These are phyloP conservation scores for Steinernema khuongi DNA, from an alignment of 1,140 invertebrate species.

Conservation along the genomic window DNA sequence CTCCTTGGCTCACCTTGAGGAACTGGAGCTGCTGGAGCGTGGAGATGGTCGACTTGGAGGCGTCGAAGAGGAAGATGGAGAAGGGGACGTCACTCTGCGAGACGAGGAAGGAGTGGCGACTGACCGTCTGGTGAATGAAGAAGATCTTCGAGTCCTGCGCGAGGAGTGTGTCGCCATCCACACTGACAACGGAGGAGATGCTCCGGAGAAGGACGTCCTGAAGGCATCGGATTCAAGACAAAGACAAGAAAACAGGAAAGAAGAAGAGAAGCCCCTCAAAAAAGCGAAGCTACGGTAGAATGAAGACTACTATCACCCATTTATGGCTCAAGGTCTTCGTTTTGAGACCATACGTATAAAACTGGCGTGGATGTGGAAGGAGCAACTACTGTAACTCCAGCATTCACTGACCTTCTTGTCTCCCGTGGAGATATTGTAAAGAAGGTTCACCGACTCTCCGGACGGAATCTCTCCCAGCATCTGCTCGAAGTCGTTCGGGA, in stretches of 20 bases:
- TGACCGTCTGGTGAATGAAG: slow-evolving; percentile 3
- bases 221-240: too few relatives aligned
- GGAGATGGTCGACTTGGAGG: not conserved
- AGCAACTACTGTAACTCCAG: too few relatives aligned
- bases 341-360: too few relatives aligned
- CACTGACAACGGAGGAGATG: not conserved
- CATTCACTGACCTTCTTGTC: not conserved
- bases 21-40: not conserved
- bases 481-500: not conserved
- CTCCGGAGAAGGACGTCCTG: not conserved
- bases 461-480: not conserved
- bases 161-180: not conserved
- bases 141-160: slow-evolving; percentile 12
- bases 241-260: too few relatives aligned
- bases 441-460: not conserved
- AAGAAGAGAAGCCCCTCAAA: too few relatives aligned
- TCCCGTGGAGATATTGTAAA: not conserved
- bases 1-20: not conserved
- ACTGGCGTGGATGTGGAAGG: too few relatives aligned
- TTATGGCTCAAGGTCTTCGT: too few relatives aligned
- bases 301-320: too few relatives aligned
- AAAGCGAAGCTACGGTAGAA: too few relatives aligned
- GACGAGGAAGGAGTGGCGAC: not conserved
- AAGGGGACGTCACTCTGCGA: not conserved
- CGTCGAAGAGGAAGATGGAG: not conserved